phyloP scores from a whole-genome alignment of 2,888 invertebrate species.

The Plagodis dolabraria region DNA sequence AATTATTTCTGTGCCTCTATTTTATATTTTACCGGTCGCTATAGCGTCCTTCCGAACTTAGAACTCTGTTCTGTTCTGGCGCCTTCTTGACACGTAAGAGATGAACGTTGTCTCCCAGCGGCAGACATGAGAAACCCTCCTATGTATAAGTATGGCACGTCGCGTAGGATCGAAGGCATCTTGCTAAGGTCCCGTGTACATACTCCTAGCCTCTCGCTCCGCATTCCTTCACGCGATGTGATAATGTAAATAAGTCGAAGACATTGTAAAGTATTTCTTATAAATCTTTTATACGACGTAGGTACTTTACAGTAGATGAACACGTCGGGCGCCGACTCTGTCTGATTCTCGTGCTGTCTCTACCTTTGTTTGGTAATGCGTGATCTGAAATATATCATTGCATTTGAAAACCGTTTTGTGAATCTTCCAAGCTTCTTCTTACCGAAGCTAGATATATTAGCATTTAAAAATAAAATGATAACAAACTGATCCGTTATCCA shows the following conservation, averaged over 20 bases:
- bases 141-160: background rate
- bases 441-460: too few relatives aligned
- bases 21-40: conserved; percentile 24
- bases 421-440: too few relatives aligned
- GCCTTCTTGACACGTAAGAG: background rate
- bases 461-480: too few relatives aligned
- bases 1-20: conserved; percentile 59
- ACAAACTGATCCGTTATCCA: too few relatives aligned
- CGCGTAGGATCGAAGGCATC: conserved; percentile 8
- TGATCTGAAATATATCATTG: background rate
- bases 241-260: conserved; percentile 69
- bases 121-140: background rate
- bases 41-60: conserved; percentile 10
- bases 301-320: conserved; percentile 45
- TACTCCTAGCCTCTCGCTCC: conserved; percentile 41
- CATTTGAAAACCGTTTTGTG: too few relatives aligned
- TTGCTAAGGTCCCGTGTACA: conserved; percentile 35
- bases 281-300: conserved; percentile 69
- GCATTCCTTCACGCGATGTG: conserved; percentile 62
- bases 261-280: conserved; percentile 51
- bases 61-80: background rate
- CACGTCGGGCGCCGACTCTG: conserved; percentile 27
- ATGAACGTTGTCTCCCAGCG: background rate
- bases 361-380: conserved; percentile 10
- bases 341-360: conserved; percentile 36